phyloP scores from a whole-genome alignment of 2,113 vertebrate species.

The Rissa tridactyla region DNA sequence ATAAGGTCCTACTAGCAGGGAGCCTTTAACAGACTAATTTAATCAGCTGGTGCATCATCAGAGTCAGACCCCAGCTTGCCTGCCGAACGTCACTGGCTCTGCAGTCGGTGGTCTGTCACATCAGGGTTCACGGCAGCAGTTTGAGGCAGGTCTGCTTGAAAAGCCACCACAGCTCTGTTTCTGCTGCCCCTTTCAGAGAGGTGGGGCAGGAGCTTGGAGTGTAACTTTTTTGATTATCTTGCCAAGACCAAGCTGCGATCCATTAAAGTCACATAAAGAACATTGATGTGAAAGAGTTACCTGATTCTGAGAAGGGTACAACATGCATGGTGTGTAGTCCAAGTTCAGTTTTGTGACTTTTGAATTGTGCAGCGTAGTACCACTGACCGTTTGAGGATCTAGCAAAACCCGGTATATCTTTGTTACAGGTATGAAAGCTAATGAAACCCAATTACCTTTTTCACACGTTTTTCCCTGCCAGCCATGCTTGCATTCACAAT shows the following conservation, averaged over 20 bases:
- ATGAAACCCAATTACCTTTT: constrained; percentile 74
- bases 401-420: background rate
- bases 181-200: background rate
- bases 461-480: constrained; percentile 87
- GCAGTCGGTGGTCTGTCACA: background rate
- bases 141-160: background rate
- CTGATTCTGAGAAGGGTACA: background rate
- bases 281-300: background rate
- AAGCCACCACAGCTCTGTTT: background rate
- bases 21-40: background rate
- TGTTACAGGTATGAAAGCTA: background rate
- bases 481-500: constrained; percentile 87
- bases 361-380: background rate
- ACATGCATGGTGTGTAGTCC: rapidly evolving
- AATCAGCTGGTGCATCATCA: background rate
- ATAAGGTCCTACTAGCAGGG: background rate
- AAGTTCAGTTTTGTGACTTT: background rate
- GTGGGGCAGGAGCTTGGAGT: background rate
- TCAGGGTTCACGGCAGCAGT: background rate
- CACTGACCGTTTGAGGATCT: background rate
- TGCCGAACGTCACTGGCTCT: background rate
- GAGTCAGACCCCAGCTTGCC: background rate
- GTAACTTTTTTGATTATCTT: background rate
- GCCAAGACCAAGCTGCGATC: background rate
- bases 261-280: background rate